Evolutionary conservation across 2,888 invertebrate species (phyloP), one percentile per base, ranked within the genome.

Genomic region (Microctonus brassicae): DNA sequence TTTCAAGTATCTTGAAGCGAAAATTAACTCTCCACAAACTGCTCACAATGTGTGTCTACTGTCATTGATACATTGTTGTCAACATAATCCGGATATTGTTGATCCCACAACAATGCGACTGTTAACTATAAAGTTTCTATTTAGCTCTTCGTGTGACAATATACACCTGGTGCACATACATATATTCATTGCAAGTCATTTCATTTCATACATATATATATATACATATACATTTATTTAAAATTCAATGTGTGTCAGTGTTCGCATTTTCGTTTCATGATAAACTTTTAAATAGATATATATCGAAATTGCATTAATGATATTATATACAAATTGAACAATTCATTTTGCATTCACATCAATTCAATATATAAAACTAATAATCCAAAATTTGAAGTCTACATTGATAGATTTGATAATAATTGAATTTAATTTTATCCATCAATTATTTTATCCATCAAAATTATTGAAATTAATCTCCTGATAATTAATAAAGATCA

Each of bases 81-180:
- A 75, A 77, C 79, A 81, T 82, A 81, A 82, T 80, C 81, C 77
- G 65, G 73, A 77, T 69, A 79, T 81, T 81, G 82, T 81, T 76
- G 74, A 73, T 63, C 55, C 62, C 20, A 64, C 69, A 61, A 64
- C 58, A 68, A 58, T 65, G 20, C 58, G n/a, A 13, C 29, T 17
- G 34, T 34, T 34, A 34, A 17, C 20, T 17, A 17, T 17, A 17
- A 17, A 33, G 17, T 58, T 34, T 10, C 33, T n/a, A 33, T 58
- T 58, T 17, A n/a, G 0, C 34, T 34, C n/a, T n/a, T 20, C 17
- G n/a, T n/a, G n/a, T 58, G 17, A 58, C 13, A 17, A 13, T 58
- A 58, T 34, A 29, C 17, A 34, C 34, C 17, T 57, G 24, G n/a
- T 7, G 5, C 29, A n/a, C n/a, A n/a, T n/a, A 34, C 7, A n/a